These are phyloP conservation scores for Rallus crepitans DNA, from an alignment of 2,797 vertebrate species.

Conservation along the genomic window DNA sequence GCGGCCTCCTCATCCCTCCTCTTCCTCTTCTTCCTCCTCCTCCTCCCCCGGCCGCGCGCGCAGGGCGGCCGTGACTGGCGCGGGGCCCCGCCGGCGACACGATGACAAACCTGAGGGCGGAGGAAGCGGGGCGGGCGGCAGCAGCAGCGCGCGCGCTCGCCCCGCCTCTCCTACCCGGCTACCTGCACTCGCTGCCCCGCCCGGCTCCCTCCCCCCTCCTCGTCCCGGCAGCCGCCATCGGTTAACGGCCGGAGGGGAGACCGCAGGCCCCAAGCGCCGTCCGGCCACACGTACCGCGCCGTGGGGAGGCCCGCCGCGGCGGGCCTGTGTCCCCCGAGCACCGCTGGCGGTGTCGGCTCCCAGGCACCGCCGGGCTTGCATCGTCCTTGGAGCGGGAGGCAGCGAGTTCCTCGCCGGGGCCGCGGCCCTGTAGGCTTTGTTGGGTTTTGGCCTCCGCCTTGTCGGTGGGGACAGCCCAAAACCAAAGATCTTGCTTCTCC, in stretches of 20 bases:
- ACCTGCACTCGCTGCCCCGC: not conserved
- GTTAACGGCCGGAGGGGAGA: not conserved
- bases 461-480: not conserved
- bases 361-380: not conserved
- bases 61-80: not conserved
- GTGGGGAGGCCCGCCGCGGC: not conserved
- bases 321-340: not conserved
- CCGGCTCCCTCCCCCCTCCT: no score
- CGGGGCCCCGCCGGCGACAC: not conserved
- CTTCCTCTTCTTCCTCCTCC: not conserved
- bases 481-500: rapidly evolving
- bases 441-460: no score
- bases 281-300: not conserved
- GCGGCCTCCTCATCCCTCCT: not conserved
- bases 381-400: not conserved
- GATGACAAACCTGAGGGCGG: not conserved
- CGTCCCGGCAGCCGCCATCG: not conserved
- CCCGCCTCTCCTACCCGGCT: not conserved
- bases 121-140: not conserved
- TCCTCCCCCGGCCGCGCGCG: not conserved
- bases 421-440: not conserved
- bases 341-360: not conserved
- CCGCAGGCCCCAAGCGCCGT: no score
- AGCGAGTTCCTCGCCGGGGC: no score
- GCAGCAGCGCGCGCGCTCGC: not conserved